Evolutionary conservation across 2,797 vertebrate genomes (phyloP), one percentile per base, ranked within the genome.

Genomic region (Sciurus carolinensis): DNA sequence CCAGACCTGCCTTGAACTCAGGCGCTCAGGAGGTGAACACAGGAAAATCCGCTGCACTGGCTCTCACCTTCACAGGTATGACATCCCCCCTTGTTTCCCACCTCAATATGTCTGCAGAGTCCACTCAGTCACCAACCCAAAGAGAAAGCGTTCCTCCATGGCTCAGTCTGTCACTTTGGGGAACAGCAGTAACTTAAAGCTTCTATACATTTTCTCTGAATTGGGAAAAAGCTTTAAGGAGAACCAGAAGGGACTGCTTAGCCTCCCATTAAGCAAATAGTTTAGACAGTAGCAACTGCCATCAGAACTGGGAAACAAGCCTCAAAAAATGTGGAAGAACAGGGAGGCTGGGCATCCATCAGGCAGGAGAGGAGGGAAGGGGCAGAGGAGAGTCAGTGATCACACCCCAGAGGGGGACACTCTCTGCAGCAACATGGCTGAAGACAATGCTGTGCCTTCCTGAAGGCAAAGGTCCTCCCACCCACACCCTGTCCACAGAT

Each of bases 1-100:
- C 52, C 26, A 94, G 91, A 62, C 95, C 89, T 91, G 73, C 84
- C 94, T 93, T 94, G 89, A 96, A 93, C 81, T 83, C 69, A 2
- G 47, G 72, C 11, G 18, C 82, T 39, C 42, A 28, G n/a, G 30
- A 30, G 93, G 81, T 73, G 93, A 96, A 91, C 52, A 92, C 85
- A 72, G 72, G 44, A 71, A 86, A 97, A 90, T 79, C 17, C 10
- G 36, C 39, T 8, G 7, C 24, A 1, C 22, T 50, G 33, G 33
- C 18, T 47, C 18, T 28, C 52, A 33, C n/a, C 72, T 39, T 80
- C 12, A 18, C 2, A 0, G 7, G 28, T 18, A 5, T 14, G 44
- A 36, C 3, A 30, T 30, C 33, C 77, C 47, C 44, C 83, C 81
- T 82, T 84, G n/a, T 59, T 59, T 59, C 26, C 80, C 36, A 85